Conservation (phyloP, 2,888 invertebrate genomes). For the Phaonia tiefii region DNA sequence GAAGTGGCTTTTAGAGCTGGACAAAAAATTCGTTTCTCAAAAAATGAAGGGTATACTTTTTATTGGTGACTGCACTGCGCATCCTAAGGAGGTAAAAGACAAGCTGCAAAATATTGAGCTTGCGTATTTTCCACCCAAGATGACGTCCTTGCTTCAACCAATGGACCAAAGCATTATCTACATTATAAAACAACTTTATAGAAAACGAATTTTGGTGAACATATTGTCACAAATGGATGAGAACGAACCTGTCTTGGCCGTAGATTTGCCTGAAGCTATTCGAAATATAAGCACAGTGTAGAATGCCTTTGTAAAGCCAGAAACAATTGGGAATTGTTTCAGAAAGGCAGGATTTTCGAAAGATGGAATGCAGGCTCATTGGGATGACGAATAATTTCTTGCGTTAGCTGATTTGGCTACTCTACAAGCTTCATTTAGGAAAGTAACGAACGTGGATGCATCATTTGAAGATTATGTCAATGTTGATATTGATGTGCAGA, state of each 20-base stretch:
- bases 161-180: conserved; percentile 52
- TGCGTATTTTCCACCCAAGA: conserved; percentile 56
- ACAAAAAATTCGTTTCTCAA: conserved; percentile 45
- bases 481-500: too few species aligned
- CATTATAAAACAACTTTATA: conserved; percentile 49
- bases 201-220: conserved; percentile 53
- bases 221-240: conserved; percentile 52
- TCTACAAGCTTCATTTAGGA: too few species aligned
- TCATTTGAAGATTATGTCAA: too few species aligned
- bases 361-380: too few species aligned
- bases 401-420: not conserved
- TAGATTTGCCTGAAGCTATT: too few species aligned
- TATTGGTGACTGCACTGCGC: conserved; percentile 51
- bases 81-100: conserved; percentile 47
- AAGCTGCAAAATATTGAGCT: conserved; percentile 52
- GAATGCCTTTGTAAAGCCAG: too few species aligned
- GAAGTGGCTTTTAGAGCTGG: conserved; percentile 52
- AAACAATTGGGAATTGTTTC: too few species aligned
- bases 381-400: too few species aligned
- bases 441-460: too few species aligned
- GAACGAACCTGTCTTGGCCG: conserved; percentile 1
- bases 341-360: too few species aligned
- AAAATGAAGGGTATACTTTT: conserved; percentile 53
- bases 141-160: conserved; percentile 52
- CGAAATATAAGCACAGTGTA: too few species aligned